Evolutionary conservation across 23 tunicate species (phyloP), one percentile per base, ranked within the genome.

Genomic region (Trididemnum nubilum): DNA sequence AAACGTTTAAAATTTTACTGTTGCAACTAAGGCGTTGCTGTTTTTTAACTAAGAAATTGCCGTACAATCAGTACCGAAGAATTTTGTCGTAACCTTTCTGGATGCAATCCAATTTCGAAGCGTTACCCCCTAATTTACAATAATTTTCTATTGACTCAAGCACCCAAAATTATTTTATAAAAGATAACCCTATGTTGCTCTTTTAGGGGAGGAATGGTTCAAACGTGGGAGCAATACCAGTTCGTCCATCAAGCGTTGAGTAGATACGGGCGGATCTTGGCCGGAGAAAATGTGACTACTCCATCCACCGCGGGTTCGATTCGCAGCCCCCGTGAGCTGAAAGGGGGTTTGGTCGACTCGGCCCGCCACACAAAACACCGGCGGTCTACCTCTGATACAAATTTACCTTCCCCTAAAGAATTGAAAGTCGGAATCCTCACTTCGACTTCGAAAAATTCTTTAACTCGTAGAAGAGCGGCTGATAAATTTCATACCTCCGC

Each of bases 191-290:
- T n/a, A n/a, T n/a, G n/a, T n/a, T n/a, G n/a, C n/a, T n/a, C 29
- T 64, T 34, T 12, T 87, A 93, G 98, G 72, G 98, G 98, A 7
- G 98, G 98, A 37, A 87, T 93, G 98, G 85, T 93, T 1, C 98
- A 93, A 35, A 93, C 98, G 34, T 87, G 92, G 89, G 93, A 93
- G 66, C 98, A 93, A 87, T 93, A 93, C 50, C 92, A 87, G 57
- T 93, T 88, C 74, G 93, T 93, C 31, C 98, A 93, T 54, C 87
- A 88, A 37, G 98, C 98, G 4, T 51, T 93, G 37, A 84, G 92
- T 50, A 85, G 98, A 19, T 93, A 93, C 57, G 86, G 89, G 12
- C 83, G 98, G 12, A 58, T 87, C 2, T 76, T 93, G 23, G 93
- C 93, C 1, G 98, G 98, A 0, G 98, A 93, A 54, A 93, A 87